These are phyloP conservation scores for Barnardius zonarius DNA, from an alignment of 2,113 vertebrate genomes.

Conservation along the genomic window DNA sequence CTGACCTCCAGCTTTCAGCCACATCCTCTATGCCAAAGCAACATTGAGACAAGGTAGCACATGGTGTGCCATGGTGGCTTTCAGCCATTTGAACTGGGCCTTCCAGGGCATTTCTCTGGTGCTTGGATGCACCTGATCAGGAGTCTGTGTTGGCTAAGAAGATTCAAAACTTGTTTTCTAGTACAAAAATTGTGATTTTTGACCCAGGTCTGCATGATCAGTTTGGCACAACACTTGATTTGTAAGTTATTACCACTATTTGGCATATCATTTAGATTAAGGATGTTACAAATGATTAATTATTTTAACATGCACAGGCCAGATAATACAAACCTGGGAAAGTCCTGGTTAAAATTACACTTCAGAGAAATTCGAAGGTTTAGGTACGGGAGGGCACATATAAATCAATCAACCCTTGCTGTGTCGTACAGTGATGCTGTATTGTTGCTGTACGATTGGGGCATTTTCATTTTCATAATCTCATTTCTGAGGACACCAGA, in stretches of 20 bases:
- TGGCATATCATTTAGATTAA: rapidly evolving
- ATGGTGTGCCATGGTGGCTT: rapidly evolving
- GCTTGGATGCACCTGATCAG: not conserved
- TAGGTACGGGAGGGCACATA: not conserved
- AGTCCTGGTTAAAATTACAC: not conserved
- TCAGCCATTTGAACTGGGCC: not conserved
- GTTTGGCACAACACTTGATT: not conserved
- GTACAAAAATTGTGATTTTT: not conserved
- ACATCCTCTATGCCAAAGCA: not conserved
- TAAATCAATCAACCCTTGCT: not conserved
- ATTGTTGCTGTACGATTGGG: not conserved
- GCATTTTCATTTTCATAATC: not conserved
- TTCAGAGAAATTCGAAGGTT: not conserved
- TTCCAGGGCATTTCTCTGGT: not conserved
- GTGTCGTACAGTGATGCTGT: not conserved
- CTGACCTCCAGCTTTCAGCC: not conserved
- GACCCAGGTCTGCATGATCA: not conserved
- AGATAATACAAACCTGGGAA: not conserved
- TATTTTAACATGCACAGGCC: not conserved
- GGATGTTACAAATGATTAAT: not conserved
- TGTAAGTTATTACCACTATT: not conserved
- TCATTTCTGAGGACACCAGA: rapidly evolving
- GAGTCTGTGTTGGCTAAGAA: not conserved
- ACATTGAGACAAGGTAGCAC: rapidly evolving
- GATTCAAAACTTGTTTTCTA: not conserved